phyloP scores from a whole-genome alignment of 2,113 vertebrate species.

The Tyrannus savana region DNA sequence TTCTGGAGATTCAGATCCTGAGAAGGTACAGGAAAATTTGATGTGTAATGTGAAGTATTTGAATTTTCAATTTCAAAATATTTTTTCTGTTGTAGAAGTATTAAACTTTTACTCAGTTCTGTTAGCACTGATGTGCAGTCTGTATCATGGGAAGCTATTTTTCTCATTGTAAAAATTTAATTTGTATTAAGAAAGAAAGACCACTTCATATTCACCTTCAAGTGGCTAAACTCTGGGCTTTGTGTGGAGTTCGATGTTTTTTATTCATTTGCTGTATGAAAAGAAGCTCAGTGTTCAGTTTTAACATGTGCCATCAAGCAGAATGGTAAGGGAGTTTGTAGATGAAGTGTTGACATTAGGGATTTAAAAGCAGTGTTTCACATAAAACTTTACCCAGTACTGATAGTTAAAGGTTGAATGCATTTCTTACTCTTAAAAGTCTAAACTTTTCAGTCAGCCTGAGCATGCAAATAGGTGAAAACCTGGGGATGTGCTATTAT shows the following conservation, averaged over 20 bases:
- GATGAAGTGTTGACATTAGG: background rate
- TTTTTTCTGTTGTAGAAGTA: background rate
- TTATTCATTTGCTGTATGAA: background rate
- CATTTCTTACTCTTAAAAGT: background rate
- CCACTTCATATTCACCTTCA: background rate
- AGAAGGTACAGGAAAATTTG: background rate
- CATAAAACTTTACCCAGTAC: background rate
- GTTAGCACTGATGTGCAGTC: background rate
- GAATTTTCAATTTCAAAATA: background rate
- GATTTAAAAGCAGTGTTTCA: background rate
- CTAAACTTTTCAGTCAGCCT: background rate
- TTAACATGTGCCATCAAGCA: background rate
- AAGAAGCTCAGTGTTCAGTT: background rate
- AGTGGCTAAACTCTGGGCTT: background rate
- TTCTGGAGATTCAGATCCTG: background rate
- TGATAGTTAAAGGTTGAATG: background rate
- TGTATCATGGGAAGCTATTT: background rate
- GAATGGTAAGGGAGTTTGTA: background rate
- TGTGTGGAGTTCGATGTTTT: background rate
- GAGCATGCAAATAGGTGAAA: background rate
- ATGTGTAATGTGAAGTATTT: background rate
- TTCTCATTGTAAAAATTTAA: background rate
- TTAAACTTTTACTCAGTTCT: background rate
- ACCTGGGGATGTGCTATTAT: background rate
- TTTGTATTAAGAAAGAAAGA: background rate